Evolutionary conservation across 2,888 invertebrate genomes (phyloP).

Genomic region (Timema podura): DNA sequence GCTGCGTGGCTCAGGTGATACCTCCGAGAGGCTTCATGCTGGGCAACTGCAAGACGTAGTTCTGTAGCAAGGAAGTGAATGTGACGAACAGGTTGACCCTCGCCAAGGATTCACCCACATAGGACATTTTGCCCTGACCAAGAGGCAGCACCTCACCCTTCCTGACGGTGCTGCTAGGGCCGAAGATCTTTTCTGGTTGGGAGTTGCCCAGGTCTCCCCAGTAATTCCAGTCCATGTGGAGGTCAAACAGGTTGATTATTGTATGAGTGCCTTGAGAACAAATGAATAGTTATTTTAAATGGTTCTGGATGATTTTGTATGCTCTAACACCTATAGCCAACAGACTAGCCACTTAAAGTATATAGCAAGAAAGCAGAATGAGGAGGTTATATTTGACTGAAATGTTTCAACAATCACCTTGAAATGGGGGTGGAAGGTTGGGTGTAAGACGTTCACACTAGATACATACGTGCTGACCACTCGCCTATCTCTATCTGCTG

Average conservation of each 20-base stretch:
- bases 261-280: conserved; percentile 26
- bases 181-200: conserved; percentile 32
- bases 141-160: conserved; percentile 30
- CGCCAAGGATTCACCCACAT: conserved; percentile 31
- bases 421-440: too few relatives aligned
- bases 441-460: too few relatives aligned
- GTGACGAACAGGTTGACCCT: conserved; percentile 29
- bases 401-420: too few relatives aligned
- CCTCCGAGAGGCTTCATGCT: conserved; percentile 21
- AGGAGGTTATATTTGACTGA: too few relatives aligned
- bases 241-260: conserved; percentile 26
- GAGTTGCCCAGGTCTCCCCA: conserved; percentile 33
- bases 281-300: too few relatives aligned
- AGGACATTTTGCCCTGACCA: conserved; percentile 31
- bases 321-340: too few relatives aligned
- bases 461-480: too few relatives aligned
- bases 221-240: conserved; percentile 26
- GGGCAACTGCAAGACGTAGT: conserved; percentile 27
- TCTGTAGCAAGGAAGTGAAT: conserved; percentile 30
- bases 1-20: conserved; percentile 23
- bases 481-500: too few relatives aligned
- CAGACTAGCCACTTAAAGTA: too few relatives aligned
- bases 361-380: too few relatives aligned
- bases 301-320: too few relatives aligned
- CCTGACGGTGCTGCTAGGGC: conserved; percentile 26